Percentiles rank a stretch among this genome's conserved stretches.
Evolutionary conservation across 2,888 invertebrate species (phyloP).

Genomic region (Harpalus rufipes): DNA sequence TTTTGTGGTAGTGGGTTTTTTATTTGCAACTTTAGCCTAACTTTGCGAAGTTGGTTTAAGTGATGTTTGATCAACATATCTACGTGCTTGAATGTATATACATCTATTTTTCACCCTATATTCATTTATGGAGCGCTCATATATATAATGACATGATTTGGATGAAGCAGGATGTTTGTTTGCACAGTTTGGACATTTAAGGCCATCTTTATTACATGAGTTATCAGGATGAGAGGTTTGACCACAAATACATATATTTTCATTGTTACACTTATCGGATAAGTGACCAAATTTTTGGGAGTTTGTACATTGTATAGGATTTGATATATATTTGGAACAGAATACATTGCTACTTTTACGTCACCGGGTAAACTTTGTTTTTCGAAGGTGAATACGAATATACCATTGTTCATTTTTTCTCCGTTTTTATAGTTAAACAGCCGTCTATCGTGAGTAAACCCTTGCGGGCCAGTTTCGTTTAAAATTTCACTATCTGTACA

Average conservation of each 20-base stretch:
- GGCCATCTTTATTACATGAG: not conserved
- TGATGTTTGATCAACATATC: not conserved
- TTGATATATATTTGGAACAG: not conserved
- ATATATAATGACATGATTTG: not conserved
- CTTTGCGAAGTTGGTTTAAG: not conserved
- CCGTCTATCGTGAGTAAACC: not conserved
- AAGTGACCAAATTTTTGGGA: not conserved
- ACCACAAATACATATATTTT: not conserved
- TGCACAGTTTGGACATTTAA: not conserved
- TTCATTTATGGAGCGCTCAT: not conserved
- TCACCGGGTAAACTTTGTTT: not conserved
- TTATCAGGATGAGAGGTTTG: not conserved
- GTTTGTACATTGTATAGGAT: not conserved
- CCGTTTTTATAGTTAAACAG: not conserved
- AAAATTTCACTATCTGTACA: not conserved
- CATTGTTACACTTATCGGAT: not conserved
- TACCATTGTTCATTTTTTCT: not conserved
- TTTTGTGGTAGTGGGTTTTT: not conserved
- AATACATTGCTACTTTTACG: constrained; percentile 7
- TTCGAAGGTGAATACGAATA: not conserved
- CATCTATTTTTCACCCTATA: not conserved
- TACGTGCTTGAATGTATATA: not conserved
- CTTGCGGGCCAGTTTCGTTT: not conserved
- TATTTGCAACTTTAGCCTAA: not conserved
- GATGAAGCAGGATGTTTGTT: not conserved